A percentile compares a stretch with the other conserved stretches of the same genome.
Conservation (phyloP, 2,888 invertebrate genomes). For the Phyto melanocephala region DNA sequence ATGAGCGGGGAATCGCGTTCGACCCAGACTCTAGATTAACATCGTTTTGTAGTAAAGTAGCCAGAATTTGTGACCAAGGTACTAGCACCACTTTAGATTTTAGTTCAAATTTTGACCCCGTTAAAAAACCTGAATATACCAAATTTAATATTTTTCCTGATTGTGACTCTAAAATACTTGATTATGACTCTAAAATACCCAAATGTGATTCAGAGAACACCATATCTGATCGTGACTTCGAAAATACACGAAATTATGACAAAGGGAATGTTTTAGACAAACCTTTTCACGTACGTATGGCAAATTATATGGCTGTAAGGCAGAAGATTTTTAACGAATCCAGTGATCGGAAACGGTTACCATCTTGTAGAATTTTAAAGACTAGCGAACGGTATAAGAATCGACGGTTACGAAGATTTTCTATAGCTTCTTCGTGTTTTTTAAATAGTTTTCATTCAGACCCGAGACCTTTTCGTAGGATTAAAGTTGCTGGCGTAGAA, state of each 20-base stretch:
- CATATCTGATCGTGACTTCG: too few species aligned
- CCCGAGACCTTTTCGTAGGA: conserved; percentile 13
- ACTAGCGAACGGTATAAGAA: not conserved
- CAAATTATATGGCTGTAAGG: not conserved
- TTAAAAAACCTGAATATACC: too few species aligned
- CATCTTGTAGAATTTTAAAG: not conserved
- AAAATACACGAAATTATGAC: too few species aligned
- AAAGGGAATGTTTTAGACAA: not conserved
- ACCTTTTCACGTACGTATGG: conserved; percentile 25
- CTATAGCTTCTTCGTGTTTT: not conserved
- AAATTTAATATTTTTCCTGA: too few species aligned
- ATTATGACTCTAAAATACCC: too few species aligned
- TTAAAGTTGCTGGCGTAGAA: not conserved
- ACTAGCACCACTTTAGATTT: not conserved
- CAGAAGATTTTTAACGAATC: conserved; percentile 5
- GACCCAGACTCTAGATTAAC: not conserved
- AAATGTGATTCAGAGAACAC: not conserved
- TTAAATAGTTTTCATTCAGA: not conserved
- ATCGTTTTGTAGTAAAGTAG: not conserved
- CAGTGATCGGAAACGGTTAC: not conserved
- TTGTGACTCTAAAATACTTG: too few species aligned
- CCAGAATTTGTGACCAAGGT: not conserved
- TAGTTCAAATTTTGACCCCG: too few species aligned
- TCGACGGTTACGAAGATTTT: not conserved
- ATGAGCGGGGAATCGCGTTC: conserved; percentile 20